These are phyloP conservation scores for Eumerus sabulonum DNA, from an alignment of 2,888 invertebrate genomes.

Conservation along the genomic window DNA sequence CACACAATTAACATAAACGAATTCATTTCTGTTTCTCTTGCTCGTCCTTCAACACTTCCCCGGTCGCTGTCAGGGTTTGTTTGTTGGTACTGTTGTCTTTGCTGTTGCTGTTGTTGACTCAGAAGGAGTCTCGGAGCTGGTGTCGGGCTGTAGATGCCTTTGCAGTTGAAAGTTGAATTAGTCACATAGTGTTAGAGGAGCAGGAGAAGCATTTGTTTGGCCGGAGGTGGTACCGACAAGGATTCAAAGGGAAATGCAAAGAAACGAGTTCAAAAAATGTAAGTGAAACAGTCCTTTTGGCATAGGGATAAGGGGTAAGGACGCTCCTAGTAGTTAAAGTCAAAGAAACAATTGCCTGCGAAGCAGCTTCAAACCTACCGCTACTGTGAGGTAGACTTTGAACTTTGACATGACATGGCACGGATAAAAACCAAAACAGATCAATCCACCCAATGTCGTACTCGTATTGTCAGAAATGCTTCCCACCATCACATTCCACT, in stretches of 20 bases:
- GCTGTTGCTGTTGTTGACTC: conserved; percentile 33
- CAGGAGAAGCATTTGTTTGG: not conserved
- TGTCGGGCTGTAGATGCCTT: conserved; percentile 9
- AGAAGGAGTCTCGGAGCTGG: not conserved
- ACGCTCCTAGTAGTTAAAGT: conserved; percentile 18
- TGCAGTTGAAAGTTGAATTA: conserved; percentile 38
- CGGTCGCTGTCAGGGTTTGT: too few species aligned
- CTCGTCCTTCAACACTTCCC: too few species aligned
- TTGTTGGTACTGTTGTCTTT: not conserved
- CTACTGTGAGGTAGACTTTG: not conserved
- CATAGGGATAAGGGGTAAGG: conserved; percentile 26
- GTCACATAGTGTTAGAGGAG: conserved; percentile 1
- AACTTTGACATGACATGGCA: not conserved
- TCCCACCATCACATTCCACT: conserved; percentile 9
- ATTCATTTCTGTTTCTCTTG: conserved; percentile 43
- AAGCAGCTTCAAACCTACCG: not conserved
- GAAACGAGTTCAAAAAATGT: conserved; percentile 13
- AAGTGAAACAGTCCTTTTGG: conserved; percentile 8
- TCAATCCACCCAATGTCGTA: too few species aligned
- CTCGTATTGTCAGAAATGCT: too few species aligned
- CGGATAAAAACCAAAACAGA: too few species aligned
- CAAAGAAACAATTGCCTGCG: too few species aligned
- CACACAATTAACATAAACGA: conserved; percentile 66
- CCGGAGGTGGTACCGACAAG: not conserved
- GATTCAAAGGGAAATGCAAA: not conserved